Evolutionary conservation across 2,797 vertebrate genomes (phyloP), one percentile per base, ranked within the genome.

Genomic region (Falco berigora): DNA sequence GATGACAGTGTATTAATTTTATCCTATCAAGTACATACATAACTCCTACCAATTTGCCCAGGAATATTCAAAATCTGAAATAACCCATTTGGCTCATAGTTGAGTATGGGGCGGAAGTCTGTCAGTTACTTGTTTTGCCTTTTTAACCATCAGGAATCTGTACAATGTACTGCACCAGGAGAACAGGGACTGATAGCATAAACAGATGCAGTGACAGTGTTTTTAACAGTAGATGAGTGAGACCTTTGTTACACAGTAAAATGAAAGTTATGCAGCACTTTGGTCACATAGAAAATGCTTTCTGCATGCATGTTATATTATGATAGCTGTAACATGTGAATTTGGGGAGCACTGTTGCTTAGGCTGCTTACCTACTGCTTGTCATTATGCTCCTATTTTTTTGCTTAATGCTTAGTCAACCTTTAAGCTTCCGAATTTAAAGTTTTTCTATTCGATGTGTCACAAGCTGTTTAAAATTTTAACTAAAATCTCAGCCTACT

Each of bases 151-250:
- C 18, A 4, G 24, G 25, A 66, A 55, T 25, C 34, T 30, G 9
- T 30, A 25, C 1, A 3, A 38, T 12, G 12, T 5, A 12, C 40
- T 23, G 42, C 20, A 9, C 5, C 8, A 68, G 22, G 18, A 55
- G 16, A 66, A 20, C 18, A 6, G 28, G 16, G 24, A 21, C 4
- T 8, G 14, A 19, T 5, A 34, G 10, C 5, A 8, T 14, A 3
- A 27, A 32, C 42, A 75, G 36, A 19, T 19, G 14, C 7, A 25
- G 30, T 7, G 5, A 23, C 24, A 13, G 18, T 4, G 8, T 24
- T 30, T 74, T 49, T 10, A 53, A 4, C 5, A 4, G 4, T 5
- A 55, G 53, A 34, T 19, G 17, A 47, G 8, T 4, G 0, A 27
- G 28, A 64, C 40, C 30, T 36, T 46, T 8, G 4, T 47, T 38